A percentile compares a stretch with the other conserved stretches of the same genome.
These are phyloP conservation scores for Leuctra nigra DNA, from an alignment of 2,888 invertebrate species.

Conservation along the genomic window DNA sequence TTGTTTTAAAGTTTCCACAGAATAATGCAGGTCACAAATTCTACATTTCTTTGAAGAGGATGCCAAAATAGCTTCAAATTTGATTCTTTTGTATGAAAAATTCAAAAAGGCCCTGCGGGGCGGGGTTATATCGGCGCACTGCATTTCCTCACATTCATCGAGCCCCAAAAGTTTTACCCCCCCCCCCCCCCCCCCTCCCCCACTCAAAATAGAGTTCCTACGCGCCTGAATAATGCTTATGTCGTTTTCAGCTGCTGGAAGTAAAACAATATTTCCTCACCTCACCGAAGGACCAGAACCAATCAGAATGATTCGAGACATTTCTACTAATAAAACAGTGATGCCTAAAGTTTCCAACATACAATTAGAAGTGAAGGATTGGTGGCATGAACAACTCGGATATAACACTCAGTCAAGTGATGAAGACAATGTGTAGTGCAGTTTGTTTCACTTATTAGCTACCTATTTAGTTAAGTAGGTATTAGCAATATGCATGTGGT, in stretches of 20 bases:
- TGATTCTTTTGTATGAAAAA: too few relatives aligned
- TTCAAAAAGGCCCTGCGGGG: too few relatives aligned
- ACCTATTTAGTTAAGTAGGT: too few relatives aligned
- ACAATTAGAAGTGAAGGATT: conserved; percentile 70
- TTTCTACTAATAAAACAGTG: conserved; percentile 40
- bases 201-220: background rate
- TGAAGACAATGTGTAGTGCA: conserved; percentile 42
- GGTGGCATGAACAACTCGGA: conserved; percentile 76
- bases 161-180: background rate
- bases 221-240: too few relatives aligned
- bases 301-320: conserved; percentile 42
- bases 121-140: too few relatives aligned
- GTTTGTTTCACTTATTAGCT: too few relatives aligned
- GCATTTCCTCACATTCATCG: too few relatives aligned
- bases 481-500: too few relatives aligned
- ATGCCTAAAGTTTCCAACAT: conserved; percentile 47
- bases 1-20: too few relatives aligned
- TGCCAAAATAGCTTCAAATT: too few relatives aligned
- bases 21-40: too few relatives aligned
- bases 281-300: conserved; percentile 40
- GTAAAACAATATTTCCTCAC: conserved; percentile 48
- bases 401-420: conserved; percentile 55
- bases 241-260: conserved; percentile 41
- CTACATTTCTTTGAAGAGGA: too few relatives aligned
- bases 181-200: background rate